Conservation (phyloP, 2,888 invertebrate species). For the Mesorhabditis sp. region DNA sequence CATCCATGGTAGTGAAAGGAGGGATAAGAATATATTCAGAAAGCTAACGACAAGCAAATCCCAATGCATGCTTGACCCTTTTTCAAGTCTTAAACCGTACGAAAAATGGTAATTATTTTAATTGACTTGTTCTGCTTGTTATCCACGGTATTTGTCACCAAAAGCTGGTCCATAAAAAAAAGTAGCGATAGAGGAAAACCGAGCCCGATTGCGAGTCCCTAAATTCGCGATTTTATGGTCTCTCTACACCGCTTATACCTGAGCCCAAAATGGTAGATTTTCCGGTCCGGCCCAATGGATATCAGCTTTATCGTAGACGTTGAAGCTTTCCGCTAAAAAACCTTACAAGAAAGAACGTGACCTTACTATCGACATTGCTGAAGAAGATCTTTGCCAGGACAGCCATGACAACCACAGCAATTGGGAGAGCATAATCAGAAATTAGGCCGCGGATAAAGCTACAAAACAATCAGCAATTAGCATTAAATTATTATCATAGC, state of each 20-base stretch:
- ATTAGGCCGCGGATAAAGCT: slow-evolving; percentile 29
- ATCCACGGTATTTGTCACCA: slow-evolving; percentile 66
- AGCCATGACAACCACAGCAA: slow-evolving; percentile 25
- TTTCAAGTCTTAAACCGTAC: slow-evolving; percentile 62
- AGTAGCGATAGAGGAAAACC: slow-evolving; percentile 65
- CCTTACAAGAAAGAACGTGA: slow-evolving; percentile 45
- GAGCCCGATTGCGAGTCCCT: slow-evolving; percentile 60
- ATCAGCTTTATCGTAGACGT: slow-evolving; percentile 21
- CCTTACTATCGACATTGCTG: slow-evolving; percentile 25
- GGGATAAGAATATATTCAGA: slow-evolving; percentile 64
- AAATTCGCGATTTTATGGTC: slow-evolving; percentile 37
- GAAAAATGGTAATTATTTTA: slow-evolving; percentile 55
- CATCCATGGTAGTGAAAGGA: slow-evolving; percentile 66
- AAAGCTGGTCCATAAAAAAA: slow-evolving; percentile 68
- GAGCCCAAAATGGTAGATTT: slow-evolving; percentile 59
- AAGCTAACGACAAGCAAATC: slow-evolving; percentile 65
- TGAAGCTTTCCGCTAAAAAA: slow-evolving; percentile 41
- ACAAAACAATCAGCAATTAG: not conserved
- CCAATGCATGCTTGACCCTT: slow-evolving; percentile 66
- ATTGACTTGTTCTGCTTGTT: slow-evolving; percentile 65
- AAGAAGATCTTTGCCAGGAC: slow-evolving; percentile 26
- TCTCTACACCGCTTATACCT: slow-evolving; percentile 38
- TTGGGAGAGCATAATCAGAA: slow-evolving; percentile 35
- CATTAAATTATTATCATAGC: not conserved
- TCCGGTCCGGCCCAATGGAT: slow-evolving; percentile 58